Base-by-base conservation (phyloP, 2,797 vertebrate species). In the Bradypus variegatus region DNA sequence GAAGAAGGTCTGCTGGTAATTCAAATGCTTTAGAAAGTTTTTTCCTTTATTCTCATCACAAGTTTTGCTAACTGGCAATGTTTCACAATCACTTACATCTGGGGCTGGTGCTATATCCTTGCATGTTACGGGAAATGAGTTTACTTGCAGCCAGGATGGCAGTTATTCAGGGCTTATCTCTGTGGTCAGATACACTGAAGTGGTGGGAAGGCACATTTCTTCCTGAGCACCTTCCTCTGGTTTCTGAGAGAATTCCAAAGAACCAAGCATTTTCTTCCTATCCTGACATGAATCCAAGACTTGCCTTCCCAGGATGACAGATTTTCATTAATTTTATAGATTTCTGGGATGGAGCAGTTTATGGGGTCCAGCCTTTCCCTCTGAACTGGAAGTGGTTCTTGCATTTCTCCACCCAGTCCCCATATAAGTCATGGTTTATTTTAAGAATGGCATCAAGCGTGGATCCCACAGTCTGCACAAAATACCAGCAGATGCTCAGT, bases 281-380 rank as follows among this genome's bases (percentile, higher is more conserved):
- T 75, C 50, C 78, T 55, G 16, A 79, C 53, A 50, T 48, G 84
- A 93, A 88, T 72, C 33, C 5, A 64, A 77, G 67, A 45, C 77
- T 38, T 90, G 62, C 50, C 62, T 94, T 58, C n/a, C 3, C 53
- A 38, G 29, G 33, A n/a, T 82, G 60, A 86, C 25, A 79, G 86
- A 45, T 94, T 89, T 89, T 92, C 53, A 69, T 77, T 81, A n/a
- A 62, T 67, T n/a, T 69, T 69, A 14, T 79, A 88, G 64, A 91
- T 94, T 94, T 91, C 92, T 96, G 96, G 95, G 86, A 89, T 67
- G 5, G 76, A 75, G 87, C 89, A 95, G 91, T 8, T 7, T 48
- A 75, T 94, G 90, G 94, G 92, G 90, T 95, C 95, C 94, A 88
- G 89, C 78, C 86, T 95, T 95, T 96, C 95, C 91, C 85, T 85